phyloP scores from a whole-genome alignment of 2,797 vertebrate genomes.

The Enteromius afrohamiltoni region DNA sequence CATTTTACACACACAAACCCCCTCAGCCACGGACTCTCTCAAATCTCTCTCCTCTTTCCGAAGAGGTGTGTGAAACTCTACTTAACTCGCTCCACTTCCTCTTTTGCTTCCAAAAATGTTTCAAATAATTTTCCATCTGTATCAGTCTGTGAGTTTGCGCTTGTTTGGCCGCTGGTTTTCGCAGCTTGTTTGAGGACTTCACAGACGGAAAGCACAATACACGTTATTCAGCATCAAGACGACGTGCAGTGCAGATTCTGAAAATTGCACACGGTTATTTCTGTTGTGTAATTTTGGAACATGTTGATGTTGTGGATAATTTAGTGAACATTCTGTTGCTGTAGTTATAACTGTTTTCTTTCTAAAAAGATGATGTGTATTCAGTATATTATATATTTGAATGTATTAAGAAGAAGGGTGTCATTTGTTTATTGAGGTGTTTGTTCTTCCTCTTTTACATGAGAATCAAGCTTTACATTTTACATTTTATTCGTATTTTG shows the following conservation, averaged over 20 bases:
- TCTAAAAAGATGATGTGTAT: neutral
- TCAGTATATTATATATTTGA: neutral
- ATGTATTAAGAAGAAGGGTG: neutral
- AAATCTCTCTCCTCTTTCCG: constrained; percentile 43
- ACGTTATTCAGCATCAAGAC: constrained; percentile 47
- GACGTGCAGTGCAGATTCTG: constrained; percentile 34
- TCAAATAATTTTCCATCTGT: constrained; percentile 54
- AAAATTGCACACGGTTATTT: constrained; percentile 23
- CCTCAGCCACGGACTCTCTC: constrained; percentile 47
- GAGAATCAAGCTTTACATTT: neutral
- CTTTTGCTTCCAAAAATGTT: constrained; percentile 62
- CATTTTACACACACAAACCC: constrained; percentile 49
- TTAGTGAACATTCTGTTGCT: constrained; percentile 2
- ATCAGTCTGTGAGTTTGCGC: constrained; percentile 31
- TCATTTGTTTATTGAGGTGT: neutral
- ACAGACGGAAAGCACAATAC: constrained; percentile 32
- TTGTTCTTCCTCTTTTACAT: neutral
- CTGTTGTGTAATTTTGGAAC: constrained; percentile 23
- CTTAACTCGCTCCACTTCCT: constrained; percentile 54
- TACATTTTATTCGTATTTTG: neutral
- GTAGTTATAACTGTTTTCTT: neutral
- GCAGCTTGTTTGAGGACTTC: constrained; percentile 41
- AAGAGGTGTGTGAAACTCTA: constrained; percentile 58
- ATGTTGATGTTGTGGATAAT: constrained; percentile 29
- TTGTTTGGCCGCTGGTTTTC: constrained; percentile 26